Evolutionary conservation across 1,140 invertebrate species (phyloP), one percentile per base, ranked within the genome.

Genomic region (Anastrepha ludens): DNA sequence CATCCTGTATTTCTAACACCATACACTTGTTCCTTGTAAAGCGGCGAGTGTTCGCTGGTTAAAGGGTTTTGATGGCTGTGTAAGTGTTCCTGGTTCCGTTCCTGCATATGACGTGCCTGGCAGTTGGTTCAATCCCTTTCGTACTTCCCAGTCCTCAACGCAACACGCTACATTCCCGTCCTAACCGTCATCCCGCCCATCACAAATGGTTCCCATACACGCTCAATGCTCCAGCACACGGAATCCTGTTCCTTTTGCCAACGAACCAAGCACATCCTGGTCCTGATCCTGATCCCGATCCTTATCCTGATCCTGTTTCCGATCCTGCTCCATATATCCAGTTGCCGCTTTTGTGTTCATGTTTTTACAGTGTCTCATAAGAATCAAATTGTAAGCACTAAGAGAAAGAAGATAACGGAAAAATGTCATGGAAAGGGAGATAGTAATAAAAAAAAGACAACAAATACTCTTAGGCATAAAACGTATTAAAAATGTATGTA

Each of bases 281-380:
- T 64, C 70, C 41, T 81, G 44, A 29, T 81, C 74, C 74, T 55
- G 4, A 44, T n/a, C 17, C 67, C 67, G 39, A 74, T 9, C 7
- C 17, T 11, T 55, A 86, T 86, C 62, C 85, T 20, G 85, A 13
- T 86, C 58, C 85, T 62, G 59, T 62, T 65, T 62, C 85, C 58
- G 11, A 20, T 39, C 55, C 58, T 39, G 85, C 74, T 55, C 47
- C 67, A n/a, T 55, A 44, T 47, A 9, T 59, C 67, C 41, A 81
- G 55, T 58, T 81, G 65, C 87, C 87, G 70, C 50, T 58, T 70
- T 70, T 58, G 67, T 81, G 87, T 87, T 87, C 67, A 65, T 70
- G 87, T 70, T 44, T 67, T 81, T 81, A 81, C 74, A 29, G 17
- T 81, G 74, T 55, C 11, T 58, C 20, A 55, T 29, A 55, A 58